Evolutionary conservation across 1,140 invertebrate genomes (phyloP).

Genomic region (Drosophila yakuba): DNA sequence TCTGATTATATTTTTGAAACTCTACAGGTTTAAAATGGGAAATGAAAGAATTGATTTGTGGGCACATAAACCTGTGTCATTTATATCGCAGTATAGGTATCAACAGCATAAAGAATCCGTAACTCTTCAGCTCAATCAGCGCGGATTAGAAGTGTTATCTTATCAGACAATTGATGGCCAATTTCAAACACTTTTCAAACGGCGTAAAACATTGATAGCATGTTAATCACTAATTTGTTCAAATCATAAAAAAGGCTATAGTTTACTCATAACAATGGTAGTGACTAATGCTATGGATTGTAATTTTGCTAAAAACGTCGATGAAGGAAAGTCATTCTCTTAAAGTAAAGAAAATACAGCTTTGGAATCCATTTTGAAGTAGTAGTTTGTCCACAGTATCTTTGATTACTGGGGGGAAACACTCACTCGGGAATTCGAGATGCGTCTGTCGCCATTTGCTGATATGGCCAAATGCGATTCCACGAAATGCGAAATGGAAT

Average conservation of each 20-base stretch:
- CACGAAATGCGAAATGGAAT: constrained; percentile 77
- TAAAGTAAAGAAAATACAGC: background rate
- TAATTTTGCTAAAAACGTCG: too few species aligned
- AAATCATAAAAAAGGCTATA: background rate
- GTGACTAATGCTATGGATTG: background rate
- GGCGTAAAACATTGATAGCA: background rate
- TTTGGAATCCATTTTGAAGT: background rate
- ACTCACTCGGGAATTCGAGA: constrained; percentile 51
- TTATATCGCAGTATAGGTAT: too few species aligned
- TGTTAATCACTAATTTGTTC: background rate
- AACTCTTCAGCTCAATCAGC: background rate
- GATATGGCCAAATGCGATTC: constrained; percentile 39
- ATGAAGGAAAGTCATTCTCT: background rate
- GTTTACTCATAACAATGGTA: background rate
- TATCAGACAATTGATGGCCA: background rate
- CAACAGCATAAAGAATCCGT: too few species aligned
- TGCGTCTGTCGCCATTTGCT: constrained; percentile 17
- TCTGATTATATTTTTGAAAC: too few species aligned
- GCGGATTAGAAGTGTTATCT: background rate
- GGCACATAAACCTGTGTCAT: too few species aligned
- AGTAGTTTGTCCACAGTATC: background rate
- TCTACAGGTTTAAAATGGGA: too few species aligned
- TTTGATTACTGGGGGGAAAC: constrained; percentile 36
- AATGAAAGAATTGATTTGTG: too few species aligned
- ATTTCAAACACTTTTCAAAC: background rate